Evolutionary conservation across 2,113 vertebrate species (phyloP), one percentile per base, ranked within the genome.

Genomic region (Ahaetulla prasina): DNA sequence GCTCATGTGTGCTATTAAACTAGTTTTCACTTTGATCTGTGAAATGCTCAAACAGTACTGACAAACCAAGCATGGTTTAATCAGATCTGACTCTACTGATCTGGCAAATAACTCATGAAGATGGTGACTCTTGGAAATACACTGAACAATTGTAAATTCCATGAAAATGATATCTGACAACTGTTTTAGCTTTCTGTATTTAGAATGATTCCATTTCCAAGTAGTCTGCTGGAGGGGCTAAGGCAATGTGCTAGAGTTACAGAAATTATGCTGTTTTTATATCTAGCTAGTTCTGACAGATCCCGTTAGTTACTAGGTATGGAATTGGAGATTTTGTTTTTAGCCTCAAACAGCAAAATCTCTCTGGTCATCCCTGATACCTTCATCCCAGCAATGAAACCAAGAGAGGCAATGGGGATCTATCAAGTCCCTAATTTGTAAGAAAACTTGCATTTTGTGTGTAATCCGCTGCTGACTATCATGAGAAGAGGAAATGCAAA

Each of bases 41-140:
- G 74, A 91, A 92, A 94, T 95, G 91, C 89, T 92, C 5, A 94
- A 94, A 97, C 95, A 97, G 93, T 95, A 94, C 84, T 90, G 95
- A 95, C 95, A 97, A 97, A 94, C 74, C 63, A 95, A 96, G 91
- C 0, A 8, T 89, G 89, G 93, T 94, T 97, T 97, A 97, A 97
- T 97, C 95, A 95, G 3, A 92, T 95, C 95, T 96, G 97, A 97
- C 94, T 97, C 86, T 95, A 95, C 89, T 93, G 93, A 96, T 97
- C 85, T 95, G 92, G 95, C 90, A 95, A 95, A 90, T 89, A 95
- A 27, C 91, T 97, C 89, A 91, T 90, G 91, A 95, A 90, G 91
- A 95, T 91, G 93, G 92, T 94, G 94, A 96, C 96, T 97, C 95
- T 94, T 97, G 18, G 27, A 93, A 96, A 94, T 92, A 89, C 92